Base-by-base conservation (phyloP, 23 tunicate species). In the Ascidia mentula region DNA sequence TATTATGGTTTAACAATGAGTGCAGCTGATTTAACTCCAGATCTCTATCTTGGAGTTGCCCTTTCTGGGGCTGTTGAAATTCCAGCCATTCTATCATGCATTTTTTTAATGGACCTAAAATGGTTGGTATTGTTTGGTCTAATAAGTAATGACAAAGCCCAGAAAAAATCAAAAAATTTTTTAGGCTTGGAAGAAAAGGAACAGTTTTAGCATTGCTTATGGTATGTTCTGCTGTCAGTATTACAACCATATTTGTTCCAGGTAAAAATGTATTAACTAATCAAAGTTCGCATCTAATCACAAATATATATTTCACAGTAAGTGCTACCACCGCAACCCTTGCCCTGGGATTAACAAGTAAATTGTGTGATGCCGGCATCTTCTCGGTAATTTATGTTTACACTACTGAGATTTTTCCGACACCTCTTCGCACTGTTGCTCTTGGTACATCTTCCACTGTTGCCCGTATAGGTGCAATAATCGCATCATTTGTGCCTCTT, bases 111-210 rank as follows among this genome's bases (percentile, higher is more conserved):
- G 89, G 80, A 83, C 28, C 30, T 32, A 18, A 82, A 86, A 82
- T 74, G 84, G 90, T 85, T 75, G 69, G 80, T 13, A 18, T 69
- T 13, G n/a, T 15, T 69, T n/a, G 18, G 24, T 18, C 28, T 69
- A n/a, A 69, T 75, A 30, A 75, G 9, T 75, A 6, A 31, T 38
- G 20, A 18, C 20, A 38, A 37, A 39, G 20, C 6, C 39, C 18
- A 22, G 1, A 18, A 5, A 4, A 36, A 17, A 46, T 6, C 31
- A 8, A 6, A 61, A 69, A 5, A 7, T 73, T 46, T 60, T 76
- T 22, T 53, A 92, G 97, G 86, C 40, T 92, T 83, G 97, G 97
- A 13, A 77, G 97, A 37, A 87, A 73, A 83, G 86, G 89, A n/a
- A 83, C 89, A 7, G 32, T 82, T 26, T 9, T 86, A 33, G 8